These are phyloP conservation scores for Clepsis dumicolana DNA, from an alignment of 2,888 invertebrate genomes.

Conservation along the genomic window DNA sequence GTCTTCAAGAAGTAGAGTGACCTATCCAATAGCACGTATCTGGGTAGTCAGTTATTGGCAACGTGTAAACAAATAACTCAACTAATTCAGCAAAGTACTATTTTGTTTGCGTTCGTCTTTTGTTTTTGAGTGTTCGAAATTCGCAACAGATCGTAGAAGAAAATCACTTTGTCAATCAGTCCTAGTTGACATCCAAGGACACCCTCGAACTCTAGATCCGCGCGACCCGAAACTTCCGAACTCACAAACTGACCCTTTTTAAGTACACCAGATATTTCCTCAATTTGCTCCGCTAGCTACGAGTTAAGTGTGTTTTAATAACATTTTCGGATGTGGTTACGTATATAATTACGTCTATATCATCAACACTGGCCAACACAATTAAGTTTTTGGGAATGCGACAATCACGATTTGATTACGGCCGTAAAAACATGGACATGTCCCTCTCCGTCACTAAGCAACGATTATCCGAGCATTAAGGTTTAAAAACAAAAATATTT, in stretches of 20 bases:
- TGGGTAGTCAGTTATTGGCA: not conserved
- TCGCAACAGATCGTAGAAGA: not conserved
- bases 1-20: not conserved
- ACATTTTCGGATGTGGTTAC: conserved; percentile 73
- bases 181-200: not conserved
- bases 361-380: conserved; percentile 81
- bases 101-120: not conserved
- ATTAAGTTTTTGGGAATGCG: conserved; percentile 80
- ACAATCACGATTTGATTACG: conserved; percentile 83
- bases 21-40: not conserved
- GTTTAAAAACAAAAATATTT: conserved; percentile 19
- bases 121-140: not conserved
- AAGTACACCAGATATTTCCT: conserved; percentile 43
- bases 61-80: not conserved
- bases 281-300: conserved; percentile 46
- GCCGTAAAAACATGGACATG: conserved; percentile 69
- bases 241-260: conserved; percentile 28
- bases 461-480: conserved; percentile 26
- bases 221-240: conserved; percentile 18
- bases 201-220: not conserved
- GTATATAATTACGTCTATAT: conserved; percentile 81
- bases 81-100: not conserved
- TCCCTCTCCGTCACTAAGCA: conserved; percentile 18
- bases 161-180: not conserved
- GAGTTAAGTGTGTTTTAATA: conserved; percentile 84